Percentiles rank a stretch among this genome's conserved stretches.
Evolutionary conservation across 2,797 vertebrate genomes (phyloP).

Genomic region (Sciurus vulgaris): DNA sequence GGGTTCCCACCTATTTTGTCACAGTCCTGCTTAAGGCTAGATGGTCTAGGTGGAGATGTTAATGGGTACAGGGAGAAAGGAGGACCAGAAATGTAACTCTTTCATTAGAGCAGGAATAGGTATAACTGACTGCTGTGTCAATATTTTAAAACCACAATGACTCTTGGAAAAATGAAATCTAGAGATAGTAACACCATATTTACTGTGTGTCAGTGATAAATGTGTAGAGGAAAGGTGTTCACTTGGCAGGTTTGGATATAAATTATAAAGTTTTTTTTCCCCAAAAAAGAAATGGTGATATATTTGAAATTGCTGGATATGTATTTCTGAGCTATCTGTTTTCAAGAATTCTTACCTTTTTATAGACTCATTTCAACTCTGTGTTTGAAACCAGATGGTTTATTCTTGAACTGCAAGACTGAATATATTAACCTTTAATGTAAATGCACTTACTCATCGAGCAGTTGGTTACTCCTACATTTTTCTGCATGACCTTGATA

Average conservation of each 20-base stretch:
- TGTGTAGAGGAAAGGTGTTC: slow-evolving; percentile 52
- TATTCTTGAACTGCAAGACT: slow-evolving; percentile 76
- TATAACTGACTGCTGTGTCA: neutral
- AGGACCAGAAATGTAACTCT: neutral
- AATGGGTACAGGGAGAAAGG: neutral
- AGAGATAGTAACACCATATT: slow-evolving; percentile 54
- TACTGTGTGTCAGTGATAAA: slow-evolving; percentile 33
- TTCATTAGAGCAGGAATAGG: neutral
- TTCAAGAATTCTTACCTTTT: slow-evolving; percentile 77
- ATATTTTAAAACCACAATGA: neutral
- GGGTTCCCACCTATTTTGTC: neutral
- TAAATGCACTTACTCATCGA: slow-evolving; percentile 67
- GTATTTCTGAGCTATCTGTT: slow-evolving; percentile 70
- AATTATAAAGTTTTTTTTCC: slow-evolving; percentile 23
- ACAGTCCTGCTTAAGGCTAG: neutral
- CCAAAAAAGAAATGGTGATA: slow-evolving; percentile 35
- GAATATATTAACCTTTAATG: slow-evolving; percentile 80
- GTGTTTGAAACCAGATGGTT: slow-evolving; percentile 79
- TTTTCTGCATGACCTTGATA: slow-evolving; percentile 77
- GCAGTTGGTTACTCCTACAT: slow-evolving; percentile 71
- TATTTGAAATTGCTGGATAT: slow-evolving; percentile 68
- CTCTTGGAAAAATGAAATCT: slow-evolving; percentile 42
- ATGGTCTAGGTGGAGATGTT: neutral
- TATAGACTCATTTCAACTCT: slow-evolving; percentile 74
- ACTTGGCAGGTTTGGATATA: slow-evolving; percentile 63